Conservation (phyloP, 2,113 vertebrate species). For the Sylvia atricapilla region DNA sequence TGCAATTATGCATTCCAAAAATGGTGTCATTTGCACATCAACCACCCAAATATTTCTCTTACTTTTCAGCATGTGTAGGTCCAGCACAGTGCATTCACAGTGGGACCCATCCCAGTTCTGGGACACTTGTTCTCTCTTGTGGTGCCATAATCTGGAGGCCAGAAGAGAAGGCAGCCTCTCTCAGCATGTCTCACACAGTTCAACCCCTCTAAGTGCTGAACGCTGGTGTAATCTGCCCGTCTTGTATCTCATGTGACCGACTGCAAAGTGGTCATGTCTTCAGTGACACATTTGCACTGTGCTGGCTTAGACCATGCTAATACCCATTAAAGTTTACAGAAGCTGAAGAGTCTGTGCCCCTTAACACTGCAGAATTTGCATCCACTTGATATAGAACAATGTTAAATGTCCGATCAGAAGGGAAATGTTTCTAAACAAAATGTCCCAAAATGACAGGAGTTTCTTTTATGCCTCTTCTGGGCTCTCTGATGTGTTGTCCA, state of each 20-base stretch:
- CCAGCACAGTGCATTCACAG: neutral
- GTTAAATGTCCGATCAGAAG: neutral
- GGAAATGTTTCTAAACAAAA: neutral
- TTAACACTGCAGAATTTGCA: neutral
- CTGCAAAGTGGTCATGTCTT: neutral
- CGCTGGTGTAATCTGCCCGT: neutral
- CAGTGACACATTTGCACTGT: neutral
- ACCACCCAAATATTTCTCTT: neutral
- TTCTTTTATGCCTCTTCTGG: neutral
- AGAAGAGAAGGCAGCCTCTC: neutral
- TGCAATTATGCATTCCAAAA: neutral
- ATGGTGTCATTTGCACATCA: neutral
- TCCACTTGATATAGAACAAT: neutral
- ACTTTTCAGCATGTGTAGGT: neutral
- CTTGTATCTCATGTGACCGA: fast-evolving
- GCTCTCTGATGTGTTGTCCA: neutral
- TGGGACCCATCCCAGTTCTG: neutral
- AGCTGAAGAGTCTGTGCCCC: neutral
- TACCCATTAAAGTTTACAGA: neutral
- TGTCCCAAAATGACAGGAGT: neutral
- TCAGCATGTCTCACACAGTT: neutral
- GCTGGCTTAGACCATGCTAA: neutral
- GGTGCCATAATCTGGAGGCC: neutral
- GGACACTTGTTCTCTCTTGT: neutral
- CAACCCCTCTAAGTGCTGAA: neutral